Evolutionary conservation across 1,140 invertebrate genomes (phyloP), one percentile per base, ranked within the genome.

Genomic region (Drosophila obscura): DNA sequence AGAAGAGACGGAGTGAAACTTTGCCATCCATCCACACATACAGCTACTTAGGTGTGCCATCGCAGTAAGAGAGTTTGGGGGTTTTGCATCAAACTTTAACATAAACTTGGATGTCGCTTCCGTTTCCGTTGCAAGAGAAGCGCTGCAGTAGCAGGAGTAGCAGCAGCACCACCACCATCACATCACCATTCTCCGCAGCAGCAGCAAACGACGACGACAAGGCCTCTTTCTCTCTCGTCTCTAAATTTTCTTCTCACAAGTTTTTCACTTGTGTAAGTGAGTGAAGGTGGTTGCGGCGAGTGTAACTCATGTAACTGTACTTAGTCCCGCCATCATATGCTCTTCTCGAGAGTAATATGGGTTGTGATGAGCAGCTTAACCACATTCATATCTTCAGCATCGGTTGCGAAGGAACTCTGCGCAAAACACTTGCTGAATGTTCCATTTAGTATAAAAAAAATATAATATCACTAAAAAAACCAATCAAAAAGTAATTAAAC

Each of bases 61-160:
- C 35, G 2, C 64, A 69, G 45, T 59, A 41, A 15, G 16, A 46
- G 49, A 66, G 64, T 78, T 66, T 62, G 61, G 60, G 51, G 52
- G 55, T 73, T 62, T 77, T 87, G 82, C 82, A 85, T 85, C 82
- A 85, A 85, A 85, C 82, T 85, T 87, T 85, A 85, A 85, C 74
- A 85, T 85, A 87, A 85, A 85, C 78, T 85, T 87, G 78, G 74
- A 78, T 85, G 82, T 69, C 83, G 83, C 82, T 78, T 87, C 82
- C 78, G 82, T 67, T 87, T 85, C 82, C 82, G 82, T 59, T 78
- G 74, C 74, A 49, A 28, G 48, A 45, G 11, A 13, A 39, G 35
- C 11, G 35, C 35, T 5, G 35, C 35, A 39, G 35, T 39, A 39
- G 11, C 35, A 35, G 8, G 8, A 35, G 31, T 9, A 35, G 9